Conservation (phyloP, 2,888 invertebrate species). For the Leucania comma region DNA sequence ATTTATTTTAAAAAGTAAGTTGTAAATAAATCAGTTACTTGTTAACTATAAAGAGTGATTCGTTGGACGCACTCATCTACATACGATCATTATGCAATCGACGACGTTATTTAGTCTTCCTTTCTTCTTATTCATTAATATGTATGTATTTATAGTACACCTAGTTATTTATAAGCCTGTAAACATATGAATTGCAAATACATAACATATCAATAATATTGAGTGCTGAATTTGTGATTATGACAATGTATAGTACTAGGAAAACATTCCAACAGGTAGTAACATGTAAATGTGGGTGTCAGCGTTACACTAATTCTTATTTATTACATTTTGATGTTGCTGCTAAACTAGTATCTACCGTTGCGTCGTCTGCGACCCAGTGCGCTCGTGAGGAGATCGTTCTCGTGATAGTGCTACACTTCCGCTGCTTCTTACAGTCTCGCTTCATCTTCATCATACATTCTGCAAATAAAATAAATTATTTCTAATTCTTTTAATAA, state of each 20-base stretch:
- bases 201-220: conserved; percentile 57
- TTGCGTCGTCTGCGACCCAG: conserved; percentile 82
- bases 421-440: conserved; percentile 35
- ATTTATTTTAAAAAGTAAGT: conserved; percentile 1
- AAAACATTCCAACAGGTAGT: conserved; percentile 53
- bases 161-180: conserved; percentile 56
- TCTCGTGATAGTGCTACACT: conserved; percentile 65
- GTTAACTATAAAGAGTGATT: conserved; percentile 29
- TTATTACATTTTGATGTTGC: conserved; percentile 71
- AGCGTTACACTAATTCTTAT: conserved; percentile 70
- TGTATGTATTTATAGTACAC: conserved; percentile 59
- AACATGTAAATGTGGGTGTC: conserved; percentile 60
- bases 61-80: conserved; percentile 38
- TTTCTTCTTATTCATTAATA: conserved; percentile 63
- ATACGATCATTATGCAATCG: conserved; percentile 57
- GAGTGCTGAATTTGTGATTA: conserved; percentile 52
- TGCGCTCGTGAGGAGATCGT: conserved; percentile 79
- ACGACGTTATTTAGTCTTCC: conserved; percentile 57
- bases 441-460: neutral
- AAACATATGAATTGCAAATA: conserved; percentile 65
- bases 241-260: conserved; percentile 45
- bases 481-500: too few relatives aligned
- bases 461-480: neutral
- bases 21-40: conserved; percentile 50
- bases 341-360: conserved; percentile 77